Conservation (phyloP, 2,797 vertebrate genomes). For the Protonibea diacanthus region DNA sequence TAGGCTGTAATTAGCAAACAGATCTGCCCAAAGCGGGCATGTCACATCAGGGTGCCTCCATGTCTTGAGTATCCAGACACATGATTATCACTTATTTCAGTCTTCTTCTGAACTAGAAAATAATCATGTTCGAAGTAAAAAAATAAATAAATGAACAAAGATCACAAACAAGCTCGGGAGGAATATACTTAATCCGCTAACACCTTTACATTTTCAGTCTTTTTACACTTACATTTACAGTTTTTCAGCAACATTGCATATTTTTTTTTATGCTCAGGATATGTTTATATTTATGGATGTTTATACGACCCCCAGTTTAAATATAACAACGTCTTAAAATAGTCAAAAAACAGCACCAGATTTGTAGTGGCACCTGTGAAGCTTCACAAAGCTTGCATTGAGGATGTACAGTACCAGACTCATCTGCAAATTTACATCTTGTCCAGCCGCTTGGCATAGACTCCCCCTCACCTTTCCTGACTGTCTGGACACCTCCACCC, state of each 20-base stretch:
- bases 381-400: constrained; percentile 72
- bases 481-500: constrained; percentile 66
- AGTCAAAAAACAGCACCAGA: constrained; percentile 40
- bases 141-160: constrained; percentile 45
- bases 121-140: constrained; percentile 41
- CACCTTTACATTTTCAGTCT: constrained; percentile 26
- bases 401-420: constrained; percentile 59
- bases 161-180: constrained; percentile 25
- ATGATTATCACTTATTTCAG: constrained; percentile 85
- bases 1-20: constrained; percentile 94
- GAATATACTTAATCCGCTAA: constrained; percentile 15
- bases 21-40: constrained; percentile 90
- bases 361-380: constrained; percentile 57
- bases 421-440: constrained; percentile 71
- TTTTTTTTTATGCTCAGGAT: not conserved
- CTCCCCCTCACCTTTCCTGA: constrained; percentile 63
- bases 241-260: constrained; percentile 15
- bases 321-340: constrained; percentile 53
- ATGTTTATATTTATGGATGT: constrained; percentile 33
- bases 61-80: constrained; percentile 83
- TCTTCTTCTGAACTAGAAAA: constrained; percentile 71
- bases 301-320: constrained; percentile 37
- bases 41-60: constrained; percentile 85
- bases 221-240: not conserved
- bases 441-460: constrained; percentile 56